Base-by-base conservation (phyloP, 2,797 vertebrate genomes). In the Esox masquinongy region DNA sequence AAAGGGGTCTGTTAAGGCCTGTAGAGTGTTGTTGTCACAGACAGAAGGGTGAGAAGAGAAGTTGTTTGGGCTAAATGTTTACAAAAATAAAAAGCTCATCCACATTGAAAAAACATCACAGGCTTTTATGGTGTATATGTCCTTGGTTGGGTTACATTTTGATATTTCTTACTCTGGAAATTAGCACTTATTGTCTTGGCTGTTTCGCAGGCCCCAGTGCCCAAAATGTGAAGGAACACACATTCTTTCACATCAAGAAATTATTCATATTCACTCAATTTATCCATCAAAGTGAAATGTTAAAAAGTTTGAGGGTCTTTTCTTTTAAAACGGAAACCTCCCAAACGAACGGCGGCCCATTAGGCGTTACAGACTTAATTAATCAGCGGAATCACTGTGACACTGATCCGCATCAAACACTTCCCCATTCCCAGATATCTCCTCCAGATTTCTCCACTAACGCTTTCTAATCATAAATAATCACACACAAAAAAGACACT, bases 391-490 rank as follows among this genome's bases (percentile, higher is more conserved):
- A 92, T 90, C 86, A 79, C 88, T 87, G 81, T 81, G 73, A 89
- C 88, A 86, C 87, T 86, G 90, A 93, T 92, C 88, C 63, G 88
- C 91, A 93, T 94, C 91, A 94, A 93, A 94, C 88, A 90, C 84
- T 85, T 80, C 78, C 81, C 22, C 77, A 75, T 88, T 91, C 88
- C 85, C 82, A 87, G 84, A 92, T 89, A 92, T 92, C 86, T 93
- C 87, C 87, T 88, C 86, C 89, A 92, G 86, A 92, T 93, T 92
- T 93, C 92, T 89, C 22, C 56, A 61, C 56, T 91, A 91, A 92
- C 87, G 85, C 90, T 92, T 93, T 93, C 86, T 93, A 90, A 94
- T 94, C 91, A 93, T 93, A 93, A 94, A 94, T 94, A 94, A 94
- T 93, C 92, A 92, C 90, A 89, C 79, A 85, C 87, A 88, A 87